Conservation (phyloP, 1,140 invertebrate genomes). For the Drosophila albomicans region DNA sequence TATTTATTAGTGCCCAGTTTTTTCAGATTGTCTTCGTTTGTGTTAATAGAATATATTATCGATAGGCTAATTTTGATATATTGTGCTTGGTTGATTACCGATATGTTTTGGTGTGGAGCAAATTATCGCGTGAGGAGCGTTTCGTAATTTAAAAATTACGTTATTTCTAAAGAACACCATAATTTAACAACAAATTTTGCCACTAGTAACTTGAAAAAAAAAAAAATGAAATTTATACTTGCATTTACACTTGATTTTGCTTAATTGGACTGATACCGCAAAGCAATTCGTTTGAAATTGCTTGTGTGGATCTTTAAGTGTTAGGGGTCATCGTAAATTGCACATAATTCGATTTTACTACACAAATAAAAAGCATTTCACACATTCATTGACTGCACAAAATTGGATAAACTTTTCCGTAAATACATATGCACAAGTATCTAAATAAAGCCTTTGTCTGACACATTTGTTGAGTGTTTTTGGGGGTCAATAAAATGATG, state of each 20-base stretch:
- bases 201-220: neutral
- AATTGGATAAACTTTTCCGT: slow-evolving; percentile 18
- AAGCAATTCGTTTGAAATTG: neutral
- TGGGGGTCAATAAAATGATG: slow-evolving; percentile 29
- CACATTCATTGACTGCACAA: slow-evolving; percentile 1
- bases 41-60: slow-evolving; percentile 10
- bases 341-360: neutral
- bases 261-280: neutral
- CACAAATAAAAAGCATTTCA: neutral
- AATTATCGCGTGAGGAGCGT: neutral
- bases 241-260: neutral
- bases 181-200: neutral
- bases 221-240: neutral
- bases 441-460: slow-evolving; percentile 1
- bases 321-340: slow-evolving; percentile 2
- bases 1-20: neutral
- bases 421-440: neutral
- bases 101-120: neutral
- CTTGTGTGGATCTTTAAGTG: neutral
- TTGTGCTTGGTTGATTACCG: neutral
- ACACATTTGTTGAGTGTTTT: neutral
- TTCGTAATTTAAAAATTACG: neutral
- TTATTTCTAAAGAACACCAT: neutral
- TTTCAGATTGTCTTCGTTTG: neutral
- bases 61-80: slow-evolving; percentile 8